phyloP scores from a whole-genome alignment of 1,140 invertebrate genomes.

The Drosophila ercepeae region DNA sequence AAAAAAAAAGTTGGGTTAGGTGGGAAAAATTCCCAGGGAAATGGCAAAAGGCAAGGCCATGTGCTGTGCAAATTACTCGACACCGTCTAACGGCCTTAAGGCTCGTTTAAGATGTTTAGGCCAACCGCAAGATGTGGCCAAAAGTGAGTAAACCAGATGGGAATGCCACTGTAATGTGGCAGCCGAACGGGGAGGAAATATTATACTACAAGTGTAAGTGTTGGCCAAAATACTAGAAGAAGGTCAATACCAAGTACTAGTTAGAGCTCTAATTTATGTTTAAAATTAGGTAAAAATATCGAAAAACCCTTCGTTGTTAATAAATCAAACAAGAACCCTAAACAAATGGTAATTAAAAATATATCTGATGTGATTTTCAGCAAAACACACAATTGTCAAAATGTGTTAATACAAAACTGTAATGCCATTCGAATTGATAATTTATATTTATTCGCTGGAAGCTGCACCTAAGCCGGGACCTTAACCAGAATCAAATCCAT shows the following conservation, averaged over 20 bases:
- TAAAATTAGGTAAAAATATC: too few species aligned
- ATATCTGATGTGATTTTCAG: not conserved
- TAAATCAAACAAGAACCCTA: too few species aligned
- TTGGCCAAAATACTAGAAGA: not conserved
- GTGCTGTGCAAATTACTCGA: conserved; percentile 38
- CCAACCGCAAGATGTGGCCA: conserved; percentile 37
- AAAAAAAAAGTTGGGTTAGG: not conserved
- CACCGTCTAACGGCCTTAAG: conserved; percentile 31
- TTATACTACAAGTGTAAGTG: not conserved
- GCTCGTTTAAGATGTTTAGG: conserved; percentile 37
- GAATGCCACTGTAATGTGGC: not conserved
- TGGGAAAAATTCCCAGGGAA: too few species aligned
- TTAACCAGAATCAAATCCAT: not conserved
- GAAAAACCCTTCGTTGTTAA: too few species aligned
- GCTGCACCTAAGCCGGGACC: not conserved
- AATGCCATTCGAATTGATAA: conserved; percentile 2
- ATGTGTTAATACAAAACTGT: not conserved
- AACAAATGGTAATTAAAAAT: not conserved
- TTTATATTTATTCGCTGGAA: not conserved
- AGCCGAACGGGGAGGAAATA: too few species aligned
- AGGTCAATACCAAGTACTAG: conserved; percentile 6
- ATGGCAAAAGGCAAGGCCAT: conserved; percentile 14
- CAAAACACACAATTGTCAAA: not conserved
- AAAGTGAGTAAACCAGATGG: conserved; percentile 26
- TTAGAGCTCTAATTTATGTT: too few species aligned